A percentile compares a stretch with the other conserved stretches of the same genome.
Conservation (phyloP, 2,888 invertebrate genomes). For the Autographa pulchrina region DNA sequence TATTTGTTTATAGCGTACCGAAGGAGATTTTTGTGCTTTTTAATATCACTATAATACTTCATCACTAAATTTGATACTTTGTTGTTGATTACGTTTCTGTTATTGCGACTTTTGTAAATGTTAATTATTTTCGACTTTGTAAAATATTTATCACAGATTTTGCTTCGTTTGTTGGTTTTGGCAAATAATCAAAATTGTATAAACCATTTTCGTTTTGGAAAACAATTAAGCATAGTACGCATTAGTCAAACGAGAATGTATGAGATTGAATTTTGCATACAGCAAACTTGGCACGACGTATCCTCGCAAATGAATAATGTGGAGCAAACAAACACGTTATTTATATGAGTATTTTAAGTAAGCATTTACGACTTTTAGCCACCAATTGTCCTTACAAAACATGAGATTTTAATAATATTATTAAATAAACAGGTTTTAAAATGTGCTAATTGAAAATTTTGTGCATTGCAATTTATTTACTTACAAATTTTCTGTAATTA, state of each 20-base stretch:
- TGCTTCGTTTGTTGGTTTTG: neutral
- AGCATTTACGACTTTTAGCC: neutral
- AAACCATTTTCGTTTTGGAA: neutral
- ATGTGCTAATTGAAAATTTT: too few relatives aligned
- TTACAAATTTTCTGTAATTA: too few relatives aligned
- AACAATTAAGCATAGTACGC: conserved; percentile 4
- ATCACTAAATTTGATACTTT: neutral
- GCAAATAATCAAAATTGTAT: neutral
- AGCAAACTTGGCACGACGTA: conserved; percentile 1
- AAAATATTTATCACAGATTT: too few relatives aligned
- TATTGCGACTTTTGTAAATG: neutral
- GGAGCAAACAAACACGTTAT: conserved; percentile 3
- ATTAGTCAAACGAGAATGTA: conserved; percentile 7
- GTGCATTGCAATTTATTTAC: too few relatives aligned
- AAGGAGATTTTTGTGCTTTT: neutral
- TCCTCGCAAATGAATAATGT: neutral
- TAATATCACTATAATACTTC: neutral
- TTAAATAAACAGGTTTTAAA: too few relatives aligned
- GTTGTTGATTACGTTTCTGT: neutral
- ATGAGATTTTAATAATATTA: too few relatives aligned
- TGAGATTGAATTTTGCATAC: conserved; percentile 4
- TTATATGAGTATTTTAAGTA: neutral
- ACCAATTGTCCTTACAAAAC: too few relatives aligned
- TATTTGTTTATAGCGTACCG: neutral
- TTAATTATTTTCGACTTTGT: too few relatives aligned